Conservation (phyloP, 1,140 invertebrate genomes). For the Holotrichia oblita region DNA sequence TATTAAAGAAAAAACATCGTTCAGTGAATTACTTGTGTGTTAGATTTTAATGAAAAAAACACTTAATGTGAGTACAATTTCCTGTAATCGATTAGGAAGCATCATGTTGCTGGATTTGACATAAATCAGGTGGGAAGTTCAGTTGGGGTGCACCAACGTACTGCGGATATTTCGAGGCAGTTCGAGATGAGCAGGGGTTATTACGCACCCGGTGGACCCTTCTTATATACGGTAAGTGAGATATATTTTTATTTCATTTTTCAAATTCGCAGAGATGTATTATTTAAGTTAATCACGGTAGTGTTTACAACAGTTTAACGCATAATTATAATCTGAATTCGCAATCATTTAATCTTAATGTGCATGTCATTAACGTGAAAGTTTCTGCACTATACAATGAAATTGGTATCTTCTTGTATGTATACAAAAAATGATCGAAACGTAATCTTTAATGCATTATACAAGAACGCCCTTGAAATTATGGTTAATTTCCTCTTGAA, state of each 20-base stretch:
- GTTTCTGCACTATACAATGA: no score
- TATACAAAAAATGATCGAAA: no score
- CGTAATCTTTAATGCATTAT: no score
- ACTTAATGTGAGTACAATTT: not conserved
- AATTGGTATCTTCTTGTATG: no score
- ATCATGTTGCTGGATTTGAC: constrained; percentile 19
- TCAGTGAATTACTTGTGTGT: not conserved
- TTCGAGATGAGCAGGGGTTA: constrained; percentile 20
- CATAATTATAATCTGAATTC: no score
- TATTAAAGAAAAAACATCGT: not conserved
- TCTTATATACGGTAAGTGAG: constrained; percentile 12
- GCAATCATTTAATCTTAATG: not conserved
- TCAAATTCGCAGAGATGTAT: no score
- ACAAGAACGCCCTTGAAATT: no score
- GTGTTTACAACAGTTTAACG: no score
- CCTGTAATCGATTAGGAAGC: not conserved
- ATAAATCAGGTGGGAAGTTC: not conserved
- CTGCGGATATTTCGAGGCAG: not conserved
- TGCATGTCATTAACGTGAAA: not conserved
- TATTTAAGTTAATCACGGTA: no score
- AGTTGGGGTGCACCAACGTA: not conserved
- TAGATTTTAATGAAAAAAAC: not conserved
- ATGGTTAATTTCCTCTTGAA: no score
- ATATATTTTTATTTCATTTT: not conserved
- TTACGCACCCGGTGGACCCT: constrained; percentile 5